Evolutionary conservation across 2,113 vertebrate genomes (phyloP), one percentile per base, ranked within the genome.

Genomic region (Epinephelus cyanopodus): DNA sequence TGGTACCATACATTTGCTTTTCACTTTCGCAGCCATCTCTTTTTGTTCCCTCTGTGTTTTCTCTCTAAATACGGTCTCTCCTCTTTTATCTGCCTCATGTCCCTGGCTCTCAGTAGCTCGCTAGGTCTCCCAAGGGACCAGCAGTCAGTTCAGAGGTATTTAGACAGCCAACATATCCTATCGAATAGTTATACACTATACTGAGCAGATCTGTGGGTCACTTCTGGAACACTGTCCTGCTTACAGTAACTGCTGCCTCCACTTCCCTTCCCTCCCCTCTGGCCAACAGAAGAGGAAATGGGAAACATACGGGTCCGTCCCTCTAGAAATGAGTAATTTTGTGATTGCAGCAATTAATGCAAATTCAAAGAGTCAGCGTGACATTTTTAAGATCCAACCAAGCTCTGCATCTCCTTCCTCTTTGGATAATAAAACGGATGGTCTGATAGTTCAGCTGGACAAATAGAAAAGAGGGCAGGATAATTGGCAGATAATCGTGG

Each of bases 81-180:
- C 62, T 76, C 86, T 83, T 89, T 81, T 75, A 69, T 82, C 76
- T 68, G 58, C 81, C 42, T 74, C 74, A 33, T 81, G 66, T 89
- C 79, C 50, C 48, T 47, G 74, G 39, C 81, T 87, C 80, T 91
- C 89, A 80, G 83, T 19, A 71, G 76, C 81, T 64, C 6, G 56
- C 87, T 57, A 12, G 74, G 42, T 85, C 79, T 90, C 90, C 88
- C 87, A 6, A 27, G 84, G 78, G 90, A 89, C 65, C 58, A 18
- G 80, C 84, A 84, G 88, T 85, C 81, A 84, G 80, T 89, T 85
- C 70, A 75, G 73, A 90, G 83, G 76, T 90, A 90, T 93, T 93
- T 92, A 90, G 85, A 82, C 58, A 86, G 86, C 76, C 56, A 58
- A 61, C 81, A 56, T 67, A 76, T 87, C 82, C 83, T 83, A 76